Conservation (phyloP, 2,888 invertebrate genomes). For the Drosophila falleni region DNA sequence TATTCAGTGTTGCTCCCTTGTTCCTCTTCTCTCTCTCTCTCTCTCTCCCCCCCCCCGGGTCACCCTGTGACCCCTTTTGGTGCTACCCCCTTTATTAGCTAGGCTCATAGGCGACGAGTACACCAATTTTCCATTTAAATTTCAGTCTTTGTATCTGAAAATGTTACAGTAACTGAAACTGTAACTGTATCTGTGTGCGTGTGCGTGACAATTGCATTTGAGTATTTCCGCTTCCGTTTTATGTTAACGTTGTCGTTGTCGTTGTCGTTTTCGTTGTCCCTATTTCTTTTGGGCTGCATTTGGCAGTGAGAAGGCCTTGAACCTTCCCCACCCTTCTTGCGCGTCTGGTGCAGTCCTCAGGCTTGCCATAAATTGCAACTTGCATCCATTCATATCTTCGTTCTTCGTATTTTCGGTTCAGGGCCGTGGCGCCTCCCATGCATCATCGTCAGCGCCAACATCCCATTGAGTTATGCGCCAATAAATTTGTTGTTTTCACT, state of each 20-base stretch:
- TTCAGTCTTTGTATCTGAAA: slow-evolving; percentile 31
- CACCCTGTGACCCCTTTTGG: slow-evolving; percentile 27
- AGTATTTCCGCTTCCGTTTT: slow-evolving; percentile 57
- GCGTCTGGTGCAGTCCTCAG: background rate
- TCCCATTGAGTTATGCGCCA: slow-evolving; percentile 70
- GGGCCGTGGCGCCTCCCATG: slow-evolving; percentile 30
- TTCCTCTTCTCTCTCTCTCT: too few relatives aligned
- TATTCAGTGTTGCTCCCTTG: slow-evolving; percentile 50
- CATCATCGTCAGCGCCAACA: slow-evolving; percentile 64
- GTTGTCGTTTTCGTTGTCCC: slow-evolving; percentile 48
- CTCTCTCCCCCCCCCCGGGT: background rate
- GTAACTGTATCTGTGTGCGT: slow-evolving; percentile 21
- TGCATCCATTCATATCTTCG: slow-evolving; percentile 62
- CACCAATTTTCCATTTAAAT: slow-evolving; percentile 70
- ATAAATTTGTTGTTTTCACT: slow-evolving; percentile 64
- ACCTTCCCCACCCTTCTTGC: slow-evolving; percentile 7
- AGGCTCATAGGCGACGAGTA: slow-evolving; percentile 40
- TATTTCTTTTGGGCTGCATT: slow-evolving; percentile 42
- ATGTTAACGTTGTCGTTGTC: slow-evolving; percentile 37
- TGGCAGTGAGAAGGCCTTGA: slow-evolving; percentile 56
- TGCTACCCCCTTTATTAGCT: slow-evolving; percentile 52
- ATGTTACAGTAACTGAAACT: slow-evolving; percentile 11
- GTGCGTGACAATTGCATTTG: slow-evolving; percentile 66
- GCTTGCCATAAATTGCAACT: slow-evolving; percentile 61
- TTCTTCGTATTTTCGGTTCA: slow-evolving; percentile 44